Evolutionary conservation across 2,113 vertebrate genomes (phyloP).

Genomic region (Xenopus borealis): DNA sequence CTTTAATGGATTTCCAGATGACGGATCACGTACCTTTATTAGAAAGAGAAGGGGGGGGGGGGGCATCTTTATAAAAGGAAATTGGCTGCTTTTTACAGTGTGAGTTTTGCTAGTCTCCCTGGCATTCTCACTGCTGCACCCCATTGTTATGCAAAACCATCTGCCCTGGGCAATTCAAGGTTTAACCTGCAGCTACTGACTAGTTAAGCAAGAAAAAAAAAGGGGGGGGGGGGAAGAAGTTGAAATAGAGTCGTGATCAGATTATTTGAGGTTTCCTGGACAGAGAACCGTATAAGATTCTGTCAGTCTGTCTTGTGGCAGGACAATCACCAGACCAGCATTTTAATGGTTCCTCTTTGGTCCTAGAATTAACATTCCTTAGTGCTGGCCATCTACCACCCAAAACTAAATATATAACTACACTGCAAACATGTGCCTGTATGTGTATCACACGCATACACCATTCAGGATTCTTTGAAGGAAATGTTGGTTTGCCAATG

Average conservation of each 20-base stretch:
- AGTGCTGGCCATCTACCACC: not conserved
- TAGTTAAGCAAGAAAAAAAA: not conserved
- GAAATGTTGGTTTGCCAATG: not conserved
- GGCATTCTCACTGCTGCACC: not conserved
- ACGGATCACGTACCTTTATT: too few species aligned
- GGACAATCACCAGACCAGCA: not conserved
- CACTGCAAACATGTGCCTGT: too few species aligned
- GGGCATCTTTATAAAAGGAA: too few species aligned
- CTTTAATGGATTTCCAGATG: too few species aligned
- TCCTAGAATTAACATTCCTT: constrained; percentile 35
- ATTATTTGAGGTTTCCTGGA: constrained; percentile 28
- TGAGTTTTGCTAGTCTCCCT: too few species aligned
- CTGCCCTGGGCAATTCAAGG: not conserved
- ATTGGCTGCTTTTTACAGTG: too few species aligned
- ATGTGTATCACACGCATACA: not conserved
- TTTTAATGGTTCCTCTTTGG: constrained; percentile 1
- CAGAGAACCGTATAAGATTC: not conserved
- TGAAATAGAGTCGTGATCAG: not conserved
- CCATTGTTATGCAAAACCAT: not conserved
- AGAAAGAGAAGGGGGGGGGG: too few species aligned
- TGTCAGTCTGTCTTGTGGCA: not conserved
- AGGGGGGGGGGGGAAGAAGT: too few species aligned
- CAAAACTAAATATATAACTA: not conserved
- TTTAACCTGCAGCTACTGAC: not conserved
- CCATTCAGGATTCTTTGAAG: not conserved